phyloP scores from a whole-genome alignment of 2,888 invertebrate genomes.

The Megastigmus dorsalis region DNA sequence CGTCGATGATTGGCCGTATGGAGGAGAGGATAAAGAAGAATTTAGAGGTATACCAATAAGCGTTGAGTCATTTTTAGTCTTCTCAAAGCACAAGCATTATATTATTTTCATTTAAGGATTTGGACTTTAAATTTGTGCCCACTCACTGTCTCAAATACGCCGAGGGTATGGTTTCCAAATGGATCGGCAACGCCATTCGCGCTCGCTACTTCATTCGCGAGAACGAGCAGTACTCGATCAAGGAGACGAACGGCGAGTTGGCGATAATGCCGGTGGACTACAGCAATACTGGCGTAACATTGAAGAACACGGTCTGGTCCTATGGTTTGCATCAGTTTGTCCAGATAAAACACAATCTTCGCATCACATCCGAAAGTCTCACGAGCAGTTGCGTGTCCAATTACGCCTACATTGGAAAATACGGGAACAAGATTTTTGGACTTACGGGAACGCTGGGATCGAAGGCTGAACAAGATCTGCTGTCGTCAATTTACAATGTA shows the following conservation, averaged over 20 bases:
- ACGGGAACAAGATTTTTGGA: slow-evolving; percentile 64
- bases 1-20: slow-evolving; percentile 51
- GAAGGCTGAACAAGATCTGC: slow-evolving; percentile 62
- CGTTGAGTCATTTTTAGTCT: too few relatives aligned
- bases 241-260: slow-evolving; percentile 56
- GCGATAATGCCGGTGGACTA: slow-evolving; percentile 65
- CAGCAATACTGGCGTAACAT: slow-evolving; percentile 69
- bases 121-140: slow-evolving; percentile 48
- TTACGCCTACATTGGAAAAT: slow-evolving; percentile 52
- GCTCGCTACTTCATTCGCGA: slow-evolving; percentile 62
- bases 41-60: slow-evolving; percentile 28
- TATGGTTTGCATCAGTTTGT: slow-evolving; percentile 72
- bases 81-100: too few relatives aligned
- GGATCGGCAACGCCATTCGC: slow-evolving; percentile 60
- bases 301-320: slow-evolving; percentile 68
- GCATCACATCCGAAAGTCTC: slow-evolving; percentile 64
- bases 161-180: slow-evolving; percentile 49
- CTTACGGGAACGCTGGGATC: slow-evolving; percentile 72
- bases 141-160: slow-evolving; percentile 48
- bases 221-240: slow-evolving; percentile 64
- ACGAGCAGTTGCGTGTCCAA: slow-evolving; percentile 72
- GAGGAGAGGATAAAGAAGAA: slow-evolving; percentile 48
- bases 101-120: too few relatives aligned
- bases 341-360: slow-evolving; percentile 70
- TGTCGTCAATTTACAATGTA: slow-evolving; percentile 62